These are phyloP conservation scores for Naso thynnoides DNA, from an alignment of 2,797 vertebrate species.

Conservation along the genomic window DNA sequence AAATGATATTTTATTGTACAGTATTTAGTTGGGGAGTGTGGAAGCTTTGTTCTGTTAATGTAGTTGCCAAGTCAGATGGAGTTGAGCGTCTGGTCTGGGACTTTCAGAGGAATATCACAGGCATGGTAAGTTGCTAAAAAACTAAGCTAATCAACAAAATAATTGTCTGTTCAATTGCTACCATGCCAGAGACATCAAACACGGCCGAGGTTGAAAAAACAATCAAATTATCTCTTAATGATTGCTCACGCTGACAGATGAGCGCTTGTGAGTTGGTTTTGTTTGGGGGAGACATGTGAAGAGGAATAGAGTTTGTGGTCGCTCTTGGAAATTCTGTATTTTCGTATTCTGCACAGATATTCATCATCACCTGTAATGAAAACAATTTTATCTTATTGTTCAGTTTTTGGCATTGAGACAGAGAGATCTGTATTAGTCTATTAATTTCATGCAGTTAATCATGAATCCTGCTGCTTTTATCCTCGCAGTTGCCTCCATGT, in stretches of 20 bases:
- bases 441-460: slow-evolving; percentile 79
- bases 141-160: slow-evolving; percentile 82
- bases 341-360: slow-evolving; percentile 61
- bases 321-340: slow-evolving; percentile 44
- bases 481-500: slow-evolving; percentile 72
- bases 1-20: slow-evolving; percentile 65
- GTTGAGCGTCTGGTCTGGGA: slow-evolving; percentile 81
- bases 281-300: slow-evolving; percentile 55
- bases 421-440: slow-evolving; percentile 72
- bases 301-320: slow-evolving; percentile 41
- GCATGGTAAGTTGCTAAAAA: slow-evolving; percentile 77
- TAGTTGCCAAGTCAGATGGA: slow-evolving; percentile 81
- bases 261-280: slow-evolving; percentile 47
- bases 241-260: slow-evolving; percentile 79
- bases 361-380: slow-evolving; percentile 80
- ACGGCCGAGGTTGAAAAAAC: slow-evolving; percentile 72
- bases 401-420: slow-evolving; percentile 73
- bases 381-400: slow-evolving; percentile 66
- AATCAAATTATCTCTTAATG: slow-evolving; percentile 82
- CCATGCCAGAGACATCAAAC: slow-evolving; percentile 80
- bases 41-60: slow-evolving; percentile 66
- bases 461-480: slow-evolving; percentile 79
- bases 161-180: slow-evolving; percentile 79
- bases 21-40: slow-evolving; percentile 67
- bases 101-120: slow-evolving; percentile 83